Evolutionary conservation across 2,888 invertebrate species (phyloP).

Genomic region (Podotricha telesiphe): DNA sequence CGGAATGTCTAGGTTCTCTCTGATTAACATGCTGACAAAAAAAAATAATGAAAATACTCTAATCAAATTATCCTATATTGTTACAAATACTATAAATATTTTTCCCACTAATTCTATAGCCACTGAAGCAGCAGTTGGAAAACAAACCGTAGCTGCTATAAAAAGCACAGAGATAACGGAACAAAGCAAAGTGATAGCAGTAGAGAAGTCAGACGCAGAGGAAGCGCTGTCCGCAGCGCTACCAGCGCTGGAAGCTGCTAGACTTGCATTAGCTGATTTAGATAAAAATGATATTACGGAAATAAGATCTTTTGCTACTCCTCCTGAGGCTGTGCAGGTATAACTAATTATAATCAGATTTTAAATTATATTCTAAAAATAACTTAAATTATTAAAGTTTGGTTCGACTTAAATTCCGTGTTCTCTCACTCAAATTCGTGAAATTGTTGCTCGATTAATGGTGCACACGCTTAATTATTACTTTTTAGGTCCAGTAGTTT

Average conservation of each 20-base stretch:
- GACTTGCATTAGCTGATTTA: constrained; percentile 90
- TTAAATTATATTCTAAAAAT: too few species aligned
- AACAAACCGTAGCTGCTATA: constrained; percentile 90
- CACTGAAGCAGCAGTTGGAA: constrained; percentile 88
- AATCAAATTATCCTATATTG: too few species aligned
- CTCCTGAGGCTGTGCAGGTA: constrained; percentile 93
- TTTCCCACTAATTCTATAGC: constrained; percentile 59
- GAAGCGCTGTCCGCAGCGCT: constrained; percentile 90
- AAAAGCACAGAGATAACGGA: constrained; percentile 93
- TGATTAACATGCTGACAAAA: too few species aligned
- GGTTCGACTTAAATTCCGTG: too few species aligned
- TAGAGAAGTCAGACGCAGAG: constrained; percentile 93
- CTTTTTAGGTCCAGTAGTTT: too few species aligned
- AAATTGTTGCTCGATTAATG: too few species aligned
- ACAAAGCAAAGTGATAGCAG: constrained; percentile 89
- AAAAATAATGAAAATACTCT: too few species aligned
- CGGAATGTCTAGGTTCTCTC: too few species aligned
- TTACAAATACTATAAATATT: too few species aligned
- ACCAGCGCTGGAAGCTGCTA: constrained; percentile 92
- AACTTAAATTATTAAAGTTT: too few species aligned
- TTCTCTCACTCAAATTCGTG: too few species aligned
- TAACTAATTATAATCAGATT: neutral
- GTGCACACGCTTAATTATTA: too few species aligned
- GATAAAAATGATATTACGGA: constrained; percentile 96
- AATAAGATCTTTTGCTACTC: constrained; percentile 95